Base-by-base conservation (phyloP, 2,797 vertebrate genomes). In the Lates japonicus region DNA sequence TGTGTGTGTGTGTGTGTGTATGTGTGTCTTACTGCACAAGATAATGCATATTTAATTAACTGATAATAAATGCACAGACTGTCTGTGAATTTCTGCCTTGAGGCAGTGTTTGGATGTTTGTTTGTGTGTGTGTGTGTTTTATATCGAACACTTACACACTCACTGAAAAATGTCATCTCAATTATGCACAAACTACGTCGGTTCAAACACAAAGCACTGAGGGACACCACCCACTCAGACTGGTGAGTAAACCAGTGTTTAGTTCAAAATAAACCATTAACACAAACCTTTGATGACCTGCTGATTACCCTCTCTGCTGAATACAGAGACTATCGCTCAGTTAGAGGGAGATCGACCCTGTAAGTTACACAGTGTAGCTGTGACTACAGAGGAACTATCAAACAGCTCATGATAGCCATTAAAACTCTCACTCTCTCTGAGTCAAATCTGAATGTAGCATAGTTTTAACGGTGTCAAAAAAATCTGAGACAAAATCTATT, bases 21-120 rank as follows among this genome's bases (percentile, higher is more conserved):
- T 29, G 25, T 29, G 25, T 29, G 25, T 29, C 25, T 29, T 29
- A 29, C 25, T 29, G 25, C 64, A 25, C 48, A 71, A 78, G 81
- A 88, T 88, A 88, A 89, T 71, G 61, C 51, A 62, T 59, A 67
- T 84, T 78, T 92, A 91, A 92, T 91, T 84, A 83, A 92, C 80
- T 86, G 59, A 82, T 82, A 85, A 89, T 89, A 78, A 83, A 82
- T 69, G 65, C 22, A 0, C 62, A 48, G 65, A 59, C 54, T 8
- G 54, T 37, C 20, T 44, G 37, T 77, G 58, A 55, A n/a, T 70
- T 52, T 79, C 35, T 68, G 44, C 70, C 77, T 55, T 1, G 0
- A 73, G 70, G 65, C 42, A 1, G 6, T 1, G 0, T 52, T 25
- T 16, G 5, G 11, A 14, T 68, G 29, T 20, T 13, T 59, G 61